phyloP scores from a whole-genome alignment of 2,797 vertebrate genomes.

The Alosa sapidissima region DNA sequence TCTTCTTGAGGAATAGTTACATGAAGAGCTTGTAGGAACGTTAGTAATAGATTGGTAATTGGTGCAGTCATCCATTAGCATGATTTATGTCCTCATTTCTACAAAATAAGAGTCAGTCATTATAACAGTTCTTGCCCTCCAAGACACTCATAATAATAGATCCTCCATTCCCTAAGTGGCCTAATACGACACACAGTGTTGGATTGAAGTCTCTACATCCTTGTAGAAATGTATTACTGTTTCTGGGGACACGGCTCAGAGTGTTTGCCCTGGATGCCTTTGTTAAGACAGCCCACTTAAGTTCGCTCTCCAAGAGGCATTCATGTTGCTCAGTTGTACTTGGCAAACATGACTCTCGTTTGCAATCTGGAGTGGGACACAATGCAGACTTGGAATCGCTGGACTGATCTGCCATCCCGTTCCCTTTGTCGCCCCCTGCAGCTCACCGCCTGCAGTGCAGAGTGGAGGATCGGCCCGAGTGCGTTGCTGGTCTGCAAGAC shows the following conservation, averaged over 20 bases:
- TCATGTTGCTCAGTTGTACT: neutral
- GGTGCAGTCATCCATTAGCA: too few relatives aligned
- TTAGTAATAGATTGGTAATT: too few relatives aligned
- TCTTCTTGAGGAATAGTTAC: too few relatives aligned
- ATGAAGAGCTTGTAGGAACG: too few relatives aligned
- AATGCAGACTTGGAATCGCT: neutral
- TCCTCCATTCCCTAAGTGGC: neutral
- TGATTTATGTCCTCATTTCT: neutral
- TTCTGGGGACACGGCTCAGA: neutral
- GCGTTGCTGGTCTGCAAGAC: conserved; percentile 94
- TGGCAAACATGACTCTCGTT: neutral
- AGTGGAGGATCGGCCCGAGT: conserved; percentile 93
- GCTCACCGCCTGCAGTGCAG: conserved; percentile 91
- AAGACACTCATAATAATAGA: neutral
- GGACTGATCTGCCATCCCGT: neutral
- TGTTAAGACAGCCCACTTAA: neutral
- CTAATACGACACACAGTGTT: neutral
- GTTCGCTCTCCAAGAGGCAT: neutral
- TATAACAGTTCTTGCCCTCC: neutral
- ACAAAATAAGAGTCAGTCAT: neutral
- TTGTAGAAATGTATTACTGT: neutral
- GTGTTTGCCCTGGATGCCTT: neutral
- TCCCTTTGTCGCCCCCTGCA: conserved; percentile 60
- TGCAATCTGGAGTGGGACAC: neutral
- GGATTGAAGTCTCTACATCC: neutral